These are phyloP conservation scores for Pteronotus mesoamericanus DNA, from an alignment of 2,797 vertebrate species.

Conservation along the genomic window DNA sequence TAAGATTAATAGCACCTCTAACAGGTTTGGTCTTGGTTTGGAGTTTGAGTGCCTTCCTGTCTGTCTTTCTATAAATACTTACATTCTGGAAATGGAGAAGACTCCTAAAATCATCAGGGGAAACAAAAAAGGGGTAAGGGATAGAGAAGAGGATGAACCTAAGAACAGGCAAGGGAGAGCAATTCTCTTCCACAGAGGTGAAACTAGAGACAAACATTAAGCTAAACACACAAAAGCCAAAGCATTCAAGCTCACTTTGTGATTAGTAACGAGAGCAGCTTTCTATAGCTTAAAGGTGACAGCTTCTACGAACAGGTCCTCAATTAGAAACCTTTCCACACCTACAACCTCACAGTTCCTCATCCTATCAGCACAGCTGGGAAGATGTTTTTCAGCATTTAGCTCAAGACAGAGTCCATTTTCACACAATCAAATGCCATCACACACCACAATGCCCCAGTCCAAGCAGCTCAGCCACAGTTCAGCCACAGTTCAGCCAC, in stretches of 20 bases:
- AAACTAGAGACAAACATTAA: not conserved
- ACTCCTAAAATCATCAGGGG: not conserved
- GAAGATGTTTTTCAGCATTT: not conserved
- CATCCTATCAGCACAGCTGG: not conserved
- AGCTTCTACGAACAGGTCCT: not conserved
- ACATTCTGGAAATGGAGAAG: not conserved
- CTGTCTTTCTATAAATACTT: not conserved
- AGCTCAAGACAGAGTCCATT: not conserved
- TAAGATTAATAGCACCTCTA: not conserved
- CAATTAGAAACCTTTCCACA: not conserved
- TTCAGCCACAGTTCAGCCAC: no score
- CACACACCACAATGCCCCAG: not conserved
- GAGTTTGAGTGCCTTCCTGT: not conserved
- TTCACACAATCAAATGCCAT: not conserved
- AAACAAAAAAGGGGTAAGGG: not conserved
- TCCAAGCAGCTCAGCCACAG: not conserved
- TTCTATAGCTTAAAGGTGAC: not conserved
- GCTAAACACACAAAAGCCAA: not conserved
- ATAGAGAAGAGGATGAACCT: not conserved
- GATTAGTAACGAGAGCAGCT: not conserved
- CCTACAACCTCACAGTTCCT: not conserved
- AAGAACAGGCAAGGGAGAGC: not conserved
- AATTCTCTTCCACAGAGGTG: not conserved
- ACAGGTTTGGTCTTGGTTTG: not conserved
- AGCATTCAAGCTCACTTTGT: not conserved